Evolutionary conservation across 2,797 vertebrate species (phyloP).

Genomic region (Trematomus bernacchii): DNA sequence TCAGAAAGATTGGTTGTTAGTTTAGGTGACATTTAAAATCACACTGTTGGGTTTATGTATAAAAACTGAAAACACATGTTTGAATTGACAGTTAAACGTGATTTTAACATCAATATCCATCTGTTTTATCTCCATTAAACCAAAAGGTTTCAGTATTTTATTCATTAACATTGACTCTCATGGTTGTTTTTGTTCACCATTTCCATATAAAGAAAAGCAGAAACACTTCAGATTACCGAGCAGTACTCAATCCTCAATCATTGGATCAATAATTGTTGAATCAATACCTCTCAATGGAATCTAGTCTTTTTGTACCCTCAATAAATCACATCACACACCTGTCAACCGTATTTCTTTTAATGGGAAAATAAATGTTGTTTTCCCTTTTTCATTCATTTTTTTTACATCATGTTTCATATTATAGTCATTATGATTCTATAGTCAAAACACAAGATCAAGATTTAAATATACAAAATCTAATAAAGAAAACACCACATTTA

Average conservation of each 20-base stretch:
- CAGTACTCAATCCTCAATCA: slow-evolving; percentile 54
- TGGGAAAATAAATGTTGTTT: neutral
- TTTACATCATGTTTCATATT: neutral
- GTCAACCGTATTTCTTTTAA: slow-evolving; percentile 29
- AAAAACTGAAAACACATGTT: neutral
- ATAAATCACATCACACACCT: slow-evolving; percentile 18
- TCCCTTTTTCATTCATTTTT: neutral
- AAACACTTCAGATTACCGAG: slow-evolving; percentile 31
- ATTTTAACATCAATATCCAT: neutral
- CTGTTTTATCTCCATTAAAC: too few relatives aligned
- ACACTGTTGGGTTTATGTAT: neutral
- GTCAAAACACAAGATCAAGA: neutral
- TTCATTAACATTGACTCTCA: neutral
- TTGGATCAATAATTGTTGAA: slow-evolving; percentile 54
- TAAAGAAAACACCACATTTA: neutral
- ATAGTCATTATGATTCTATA: neutral
- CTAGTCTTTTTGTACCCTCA: slow-evolving; percentile 27
- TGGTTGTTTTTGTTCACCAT: slow-evolving; percentile 10
- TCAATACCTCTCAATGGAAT: slow-evolving; percentile 55
- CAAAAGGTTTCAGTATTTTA: neutral
- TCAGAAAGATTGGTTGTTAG: slow-evolving; percentile 2
- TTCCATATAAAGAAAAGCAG: slow-evolving; percentile 8
- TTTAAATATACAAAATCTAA: neutral
- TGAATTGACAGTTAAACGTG: neutral
- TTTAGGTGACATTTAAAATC: neutral